Evolutionary conservation across 2,113 vertebrate species (phyloP), one percentile per base, ranked within the genome.

Genomic region (Stegostoma tigrinum): DNA sequence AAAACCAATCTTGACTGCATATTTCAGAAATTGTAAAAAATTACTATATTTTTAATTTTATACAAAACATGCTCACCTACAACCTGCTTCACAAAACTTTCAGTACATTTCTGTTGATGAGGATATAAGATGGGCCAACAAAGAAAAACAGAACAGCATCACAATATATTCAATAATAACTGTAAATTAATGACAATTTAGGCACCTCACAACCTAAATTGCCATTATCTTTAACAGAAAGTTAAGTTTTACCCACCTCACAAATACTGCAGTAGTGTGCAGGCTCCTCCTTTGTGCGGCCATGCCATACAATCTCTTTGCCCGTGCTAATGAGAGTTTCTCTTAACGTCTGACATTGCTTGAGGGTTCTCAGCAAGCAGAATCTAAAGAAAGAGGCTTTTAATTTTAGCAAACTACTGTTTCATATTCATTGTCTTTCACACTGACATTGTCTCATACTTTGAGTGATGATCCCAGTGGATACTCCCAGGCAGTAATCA

Each of bases 251-350:
- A 97, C 97, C 97, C 96, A 99, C 99, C 98, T 99, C 99, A 97
- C 99, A 99, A 97, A 99, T 99, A 98, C 98, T 99, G 98, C 99
- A 99, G 97, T 99, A 99, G 98, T 99, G 99, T 95, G 99, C 99
- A 95, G 99, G 98, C 96, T 99, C 99, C 64, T 99, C 99, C 97
- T 99, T 98, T 96, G 98, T 98, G 97, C 98, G 97, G 96, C 98
- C 98, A 95, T 98, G 98, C 98, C 99, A 98, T 96, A 98, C 97
- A 34, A 99, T 98, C 96, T 99, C 99, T 97, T 99, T 99, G 96
- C 99, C 98, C 95, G 98, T 98, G 86, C 98, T 97, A 96, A 97
- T 97, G 72, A 99, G 97, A 95, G 99, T 98, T 96, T 99, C 99
- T 96, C 98, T 99, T 97, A 99, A 97, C 96, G 98, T 98, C 98